Evolutionary conservation across 2,113 vertebrate species (phyloP), one percentile per base, ranked within the genome.

Genomic region (Leptobrachium leishanense): DNA sequence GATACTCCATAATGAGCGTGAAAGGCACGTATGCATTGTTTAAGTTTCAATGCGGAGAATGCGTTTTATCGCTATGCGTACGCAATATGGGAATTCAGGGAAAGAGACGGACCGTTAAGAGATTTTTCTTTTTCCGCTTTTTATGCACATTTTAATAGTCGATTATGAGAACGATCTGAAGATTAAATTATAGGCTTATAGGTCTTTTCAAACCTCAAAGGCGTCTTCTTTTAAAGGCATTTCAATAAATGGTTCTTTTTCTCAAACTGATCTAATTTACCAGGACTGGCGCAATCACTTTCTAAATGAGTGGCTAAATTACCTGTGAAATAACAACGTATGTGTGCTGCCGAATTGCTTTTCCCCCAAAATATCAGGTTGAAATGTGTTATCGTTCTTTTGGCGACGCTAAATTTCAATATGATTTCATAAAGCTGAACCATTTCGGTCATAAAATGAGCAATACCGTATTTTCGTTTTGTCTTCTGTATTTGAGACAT

Each of bases 171-270:
- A 68, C 55, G 65, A 39, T 68, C 68, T 46, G 68, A 43, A 76
- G 74, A 76, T 76, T 39, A 76, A 76, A 76, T 76, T n/a, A 55
- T 59, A 76, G 53, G 74, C 65, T 40, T 55, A 76, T 68, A 64
- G 11, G 39, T 13, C 50, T 57, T 65, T 31, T 20, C 43, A 76
- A 67, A 68, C 64, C 74, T 68, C 65, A 2, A 40, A 68, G 50
- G 65, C 50, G 11, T 76, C 64, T 76, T 42, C 64, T 67, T 76
- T 64, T 75, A 66, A 50, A 62, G 12, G 43, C 7, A 44, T 74
- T 59, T 74, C 39, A 74, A 64, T n/a, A 74, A 74, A 31, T 42
- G 62, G 13, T 75, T 31, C 46, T 75, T 41, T 63, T 66, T 66
- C 20, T 31, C 64, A 41, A 66, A 75, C 43, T 50, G 40, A 57